Evolutionary conservation across 2,797 vertebrate species (phyloP).

Genomic region (Galago senegalensis): DNA sequence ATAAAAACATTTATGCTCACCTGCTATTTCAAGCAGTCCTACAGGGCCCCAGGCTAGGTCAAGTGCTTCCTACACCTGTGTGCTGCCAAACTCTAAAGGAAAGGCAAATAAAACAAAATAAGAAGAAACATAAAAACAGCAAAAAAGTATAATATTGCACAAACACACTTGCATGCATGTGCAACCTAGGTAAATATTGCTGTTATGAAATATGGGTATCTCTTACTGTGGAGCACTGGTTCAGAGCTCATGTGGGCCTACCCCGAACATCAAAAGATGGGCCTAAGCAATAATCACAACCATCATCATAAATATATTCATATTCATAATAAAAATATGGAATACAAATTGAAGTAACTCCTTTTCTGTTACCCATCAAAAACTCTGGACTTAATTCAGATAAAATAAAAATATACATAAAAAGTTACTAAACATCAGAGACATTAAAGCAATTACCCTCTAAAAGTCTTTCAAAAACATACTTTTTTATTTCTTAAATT

Average conservation of each 20-base stretch:
- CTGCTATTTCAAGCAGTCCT: not conserved
- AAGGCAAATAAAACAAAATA: not conserved
- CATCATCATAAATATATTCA: not conserved
- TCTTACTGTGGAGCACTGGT: not conserved
- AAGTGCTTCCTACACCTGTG: not conserved
- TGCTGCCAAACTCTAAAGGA: not conserved
- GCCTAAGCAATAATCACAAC: not conserved
- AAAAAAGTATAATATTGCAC: not conserved
- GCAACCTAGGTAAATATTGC: not conserved
- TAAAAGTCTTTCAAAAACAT: not conserved
- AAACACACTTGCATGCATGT: not conserved
- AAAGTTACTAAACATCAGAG: not conserved
- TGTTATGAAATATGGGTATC: not conserved
- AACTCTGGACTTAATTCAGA: not conserved
- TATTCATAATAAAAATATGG: not conserved
- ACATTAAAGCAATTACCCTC: not conserved
- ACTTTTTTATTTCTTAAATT: slow-evolving; percentile 15
- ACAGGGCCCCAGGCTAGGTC: not conserved
- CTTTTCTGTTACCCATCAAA: not conserved
- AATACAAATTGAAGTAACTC: not conserved
- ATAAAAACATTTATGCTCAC: not conserved
- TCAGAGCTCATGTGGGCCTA: not conserved
- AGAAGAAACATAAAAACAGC: not conserved
- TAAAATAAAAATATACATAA: not conserved
- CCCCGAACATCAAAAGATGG: not conserved